These are phyloP conservation scores for Nezara viridula DNA, from an alignment of 2,888 invertebrate genomes.

Conservation along the genomic window DNA sequence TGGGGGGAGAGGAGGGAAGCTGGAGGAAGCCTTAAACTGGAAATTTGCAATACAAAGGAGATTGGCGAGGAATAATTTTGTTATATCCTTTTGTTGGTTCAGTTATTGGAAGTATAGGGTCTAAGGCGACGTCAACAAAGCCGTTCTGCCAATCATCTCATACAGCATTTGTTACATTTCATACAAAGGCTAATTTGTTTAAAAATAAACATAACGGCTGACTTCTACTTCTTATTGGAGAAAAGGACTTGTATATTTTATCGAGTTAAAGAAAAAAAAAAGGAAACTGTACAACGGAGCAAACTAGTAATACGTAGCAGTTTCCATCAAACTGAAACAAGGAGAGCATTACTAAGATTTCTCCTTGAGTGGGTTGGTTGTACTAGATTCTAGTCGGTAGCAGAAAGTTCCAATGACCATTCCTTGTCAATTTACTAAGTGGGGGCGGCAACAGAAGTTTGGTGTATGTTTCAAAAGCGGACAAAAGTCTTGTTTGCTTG, in stretches of 20 bases:
- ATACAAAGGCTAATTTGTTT: slow-evolving; percentile 2
- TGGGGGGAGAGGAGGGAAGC: not conserved
- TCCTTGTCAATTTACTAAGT: not conserved
- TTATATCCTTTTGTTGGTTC: slow-evolving; percentile 31
- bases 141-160: not conserved
- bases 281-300: no score
- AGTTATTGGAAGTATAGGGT: not conserved
- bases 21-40: slow-evolving; percentile 38
- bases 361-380: not conserved
- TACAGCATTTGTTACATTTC: not conserved
- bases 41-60: slow-evolving; percentile 52
- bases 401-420: not conserved
- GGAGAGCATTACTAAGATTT: not conserved
- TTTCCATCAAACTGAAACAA: not conserved
- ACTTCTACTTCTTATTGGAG: no score
- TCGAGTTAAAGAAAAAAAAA: no score
- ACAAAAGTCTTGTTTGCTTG: not conserved
- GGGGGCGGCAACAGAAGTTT: not conserved
- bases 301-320: not conserved
- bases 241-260: no score
- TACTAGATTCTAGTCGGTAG: not conserved
- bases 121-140: not conserved
- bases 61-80: slow-evolving; percentile 20
- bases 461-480: not conserved
- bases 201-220: not conserved